Base-by-base conservation (phyloP, 1,140 invertebrate genomes). In the Whitmania pigra region DNA sequence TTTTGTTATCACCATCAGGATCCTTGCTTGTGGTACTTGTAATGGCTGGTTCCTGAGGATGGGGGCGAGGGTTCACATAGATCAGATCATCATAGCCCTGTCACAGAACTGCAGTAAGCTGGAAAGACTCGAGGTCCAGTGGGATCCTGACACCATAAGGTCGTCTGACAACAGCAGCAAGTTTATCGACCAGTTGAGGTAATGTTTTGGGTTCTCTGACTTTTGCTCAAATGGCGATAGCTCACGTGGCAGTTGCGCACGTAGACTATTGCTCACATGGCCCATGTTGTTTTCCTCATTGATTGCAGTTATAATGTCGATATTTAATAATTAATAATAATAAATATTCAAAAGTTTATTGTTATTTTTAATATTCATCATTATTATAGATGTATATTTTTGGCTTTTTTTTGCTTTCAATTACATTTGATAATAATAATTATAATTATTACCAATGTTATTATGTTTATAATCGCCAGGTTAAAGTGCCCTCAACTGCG, bases 161-260 rank as follows among this genome's bases (percentile, higher is more conserved):
- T 99, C 97, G 83, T 97, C 94, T 36, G 96, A 99, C 81, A 99
- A 99, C 83, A 97, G 94, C 79, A 95, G 96, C 81, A 98, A 98
- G 81, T 81, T 83, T 74, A 81, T 82, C 53, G 80, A 83, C 74
- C 79, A 83, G 72, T 77, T 83, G 57, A 80, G 80, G 82, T 83
- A 77, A 15, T 53, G 53, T 18, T 22, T 25, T n/a, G 57, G n/a
- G n/a, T n/a, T n/a, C n/a, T n/a, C n/a, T n/a, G n/a, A n/a, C n/a
- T n/a, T n/a, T n/a, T n/a, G n/a, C n/a, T n/a, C n/a, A n/a, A n/a
- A n/a, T n/a, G n/a, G n/a, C n/a, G n/a, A n/a, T n/a, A n/a, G n/a
- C n/a, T n/a, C n/a, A n/a, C n/a, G n/a, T n/a, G n/a, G n/a, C n/a
- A n/a, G n/a, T n/a, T n/a, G n/a, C n/a, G n/a, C n/a, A n/a, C n/a